Evolutionary conservation across 2,113 vertebrate genomes (phyloP).

Genomic region (Benitochromis conjunctus): DNA sequence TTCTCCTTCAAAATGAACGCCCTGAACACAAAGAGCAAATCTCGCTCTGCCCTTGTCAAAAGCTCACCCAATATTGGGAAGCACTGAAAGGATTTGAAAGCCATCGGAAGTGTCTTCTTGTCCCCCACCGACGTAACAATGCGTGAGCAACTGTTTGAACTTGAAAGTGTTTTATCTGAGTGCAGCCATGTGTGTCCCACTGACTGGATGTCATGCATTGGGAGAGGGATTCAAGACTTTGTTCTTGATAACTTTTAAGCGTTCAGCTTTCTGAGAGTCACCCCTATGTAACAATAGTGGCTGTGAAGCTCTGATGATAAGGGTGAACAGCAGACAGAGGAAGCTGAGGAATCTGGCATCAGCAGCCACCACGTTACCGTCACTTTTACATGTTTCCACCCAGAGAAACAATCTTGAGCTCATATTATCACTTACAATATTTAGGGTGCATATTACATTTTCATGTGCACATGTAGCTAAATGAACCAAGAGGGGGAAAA

Average conservation of each 20-base stretch:
- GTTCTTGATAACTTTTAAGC: slow-evolving; percentile 50
- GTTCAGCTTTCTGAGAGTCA: slow-evolving; percentile 44
- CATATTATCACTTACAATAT: not conserved
- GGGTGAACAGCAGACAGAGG: slow-evolving; percentile 38
- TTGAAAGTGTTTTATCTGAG: slow-evolving; percentile 58
- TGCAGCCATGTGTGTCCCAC: slow-evolving; percentile 59
- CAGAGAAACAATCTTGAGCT: not conserved
- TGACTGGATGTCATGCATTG: slow-evolving; percentile 53
- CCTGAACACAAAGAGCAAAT: slow-evolving; percentile 25
- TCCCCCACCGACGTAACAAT: slow-evolving; percentile 51
- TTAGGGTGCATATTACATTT: not conserved
- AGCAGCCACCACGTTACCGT: not conserved
- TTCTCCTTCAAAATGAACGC: not conserved
- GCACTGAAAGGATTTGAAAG: slow-evolving; percentile 56
- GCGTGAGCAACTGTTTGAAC: slow-evolving; percentile 59
- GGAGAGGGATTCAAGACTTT: slow-evolving; percentile 37
- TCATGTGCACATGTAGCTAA: not conserved
- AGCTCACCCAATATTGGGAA: slow-evolving; percentile 37
- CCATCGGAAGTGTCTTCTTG: slow-evolving; percentile 63
- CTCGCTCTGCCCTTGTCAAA: slow-evolving; percentile 23
- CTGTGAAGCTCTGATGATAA: slow-evolving; percentile 27
- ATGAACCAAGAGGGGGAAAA: not conserved
- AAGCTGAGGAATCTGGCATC: slow-evolving; percentile 24
- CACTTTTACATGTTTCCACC: not conserved
- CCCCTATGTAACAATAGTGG: slow-evolving; percentile 59